A percentile compares a stretch with the other conserved stretches of the same genome.
phyloP scores from a whole-genome alignment of 2,113 vertebrate genomes.

The Apistogramma diplotaenia region DNA sequence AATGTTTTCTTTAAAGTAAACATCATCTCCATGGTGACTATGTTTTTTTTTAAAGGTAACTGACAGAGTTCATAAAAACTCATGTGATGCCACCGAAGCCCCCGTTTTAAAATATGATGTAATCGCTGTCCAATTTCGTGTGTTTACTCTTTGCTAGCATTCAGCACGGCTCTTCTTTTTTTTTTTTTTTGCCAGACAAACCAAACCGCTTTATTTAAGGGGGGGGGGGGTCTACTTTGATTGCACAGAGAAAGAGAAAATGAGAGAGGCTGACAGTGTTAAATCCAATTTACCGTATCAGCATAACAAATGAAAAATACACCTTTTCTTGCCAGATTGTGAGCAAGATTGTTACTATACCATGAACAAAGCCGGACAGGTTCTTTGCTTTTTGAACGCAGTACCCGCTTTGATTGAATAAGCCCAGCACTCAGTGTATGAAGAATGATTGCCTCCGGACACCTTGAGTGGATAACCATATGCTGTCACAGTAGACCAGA shows the following conservation, averaged over 20 bases:
- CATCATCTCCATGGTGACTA: constrained; percentile 52
- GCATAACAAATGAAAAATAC: not conserved
- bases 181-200: constrained; percentile 35
- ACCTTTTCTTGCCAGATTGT: constrained; percentile 15
- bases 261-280: constrained; percentile 6
- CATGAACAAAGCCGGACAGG: not conserved
- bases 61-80: constrained; percentile 62
- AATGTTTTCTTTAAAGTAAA: constrained; percentile 67
- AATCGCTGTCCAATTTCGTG: constrained; percentile 65
- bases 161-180: not conserved
- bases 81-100: constrained; percentile 40
- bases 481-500: constrained; percentile 77
- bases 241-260: constrained; percentile 30
- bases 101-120: constrained; percentile 54
- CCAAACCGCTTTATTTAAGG: not conserved
- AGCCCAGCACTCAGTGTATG: constrained; percentile 46
- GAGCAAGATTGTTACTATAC: not conserved
- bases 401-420: constrained; percentile 46
- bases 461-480: constrained; percentile 80
- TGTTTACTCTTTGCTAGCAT: constrained; percentile 63
- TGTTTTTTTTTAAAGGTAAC: constrained; percentile 56
- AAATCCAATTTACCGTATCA: constrained; percentile 25
- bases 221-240: constrained; percentile 14
- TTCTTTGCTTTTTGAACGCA: not conserved
- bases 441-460: constrained; percentile 64